Conservation (phyloP, 1,140 invertebrate species). For the Pantala flavescens region DNA sequence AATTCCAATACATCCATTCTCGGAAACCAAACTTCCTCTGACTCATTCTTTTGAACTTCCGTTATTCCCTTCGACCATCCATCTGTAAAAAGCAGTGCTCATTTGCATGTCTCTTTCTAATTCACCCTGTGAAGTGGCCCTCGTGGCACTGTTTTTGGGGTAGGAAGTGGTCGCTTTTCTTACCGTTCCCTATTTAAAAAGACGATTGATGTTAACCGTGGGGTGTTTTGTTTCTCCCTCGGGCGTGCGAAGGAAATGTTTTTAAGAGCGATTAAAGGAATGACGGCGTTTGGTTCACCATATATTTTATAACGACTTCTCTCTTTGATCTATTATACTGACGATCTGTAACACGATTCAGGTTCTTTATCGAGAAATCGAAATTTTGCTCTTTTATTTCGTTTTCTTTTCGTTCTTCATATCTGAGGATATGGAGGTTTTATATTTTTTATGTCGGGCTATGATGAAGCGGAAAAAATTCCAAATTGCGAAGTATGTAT, state of each 20-base stretch:
- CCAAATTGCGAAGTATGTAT: no score
- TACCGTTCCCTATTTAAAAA: background rate
- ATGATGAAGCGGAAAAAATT: no score
- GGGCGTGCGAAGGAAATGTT: background rate
- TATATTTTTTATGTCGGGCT: no score
- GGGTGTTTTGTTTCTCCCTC: background rate
- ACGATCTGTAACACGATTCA: no score
- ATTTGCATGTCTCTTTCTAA: slow-evolving; percentile 3
- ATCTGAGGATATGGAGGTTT: no score
- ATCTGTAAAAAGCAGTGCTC: background rate
- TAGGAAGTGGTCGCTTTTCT: background rate
- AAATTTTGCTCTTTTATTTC: no score
- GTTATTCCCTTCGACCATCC: background rate
- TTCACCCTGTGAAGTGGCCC: background rate
- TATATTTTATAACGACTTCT: no score
- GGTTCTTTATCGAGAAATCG: no score
- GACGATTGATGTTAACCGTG: background rate
- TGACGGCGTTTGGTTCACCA: background rate
- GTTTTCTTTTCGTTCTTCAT: no score
- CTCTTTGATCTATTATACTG: no score
- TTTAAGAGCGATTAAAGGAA: background rate
- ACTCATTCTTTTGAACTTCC: background rate
- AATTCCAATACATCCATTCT: no score
- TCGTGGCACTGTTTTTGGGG: background rate
- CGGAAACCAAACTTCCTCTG: no score